Percentiles rank a stretch among this genome's conserved stretches.
phyloP scores from a whole-genome alignment of 1,140 invertebrate species.

The Rhagoletis pomonella region DNA sequence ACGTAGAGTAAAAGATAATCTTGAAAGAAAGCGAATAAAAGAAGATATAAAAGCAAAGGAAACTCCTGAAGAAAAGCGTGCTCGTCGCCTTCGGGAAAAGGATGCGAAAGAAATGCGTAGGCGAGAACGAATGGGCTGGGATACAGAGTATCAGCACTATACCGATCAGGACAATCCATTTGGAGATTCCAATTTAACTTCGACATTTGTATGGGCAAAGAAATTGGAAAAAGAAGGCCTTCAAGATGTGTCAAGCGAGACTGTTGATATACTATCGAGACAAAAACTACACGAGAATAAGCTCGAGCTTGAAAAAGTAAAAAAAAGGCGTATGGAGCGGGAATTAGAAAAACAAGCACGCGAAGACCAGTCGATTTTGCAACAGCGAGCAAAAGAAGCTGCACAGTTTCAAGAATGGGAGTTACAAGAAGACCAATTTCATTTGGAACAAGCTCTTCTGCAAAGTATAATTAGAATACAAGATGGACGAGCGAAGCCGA shows the following conservation, averaged over 20 bases:
- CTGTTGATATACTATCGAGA: slow-evolving; percentile 89
- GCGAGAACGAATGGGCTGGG: slow-evolving; percentile 96
- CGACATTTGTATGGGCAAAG: slow-evolving; percentile 97
- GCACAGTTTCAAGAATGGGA: slow-evolving; percentile 96
- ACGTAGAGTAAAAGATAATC: slow-evolving; percentile 79
- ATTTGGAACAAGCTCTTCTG: slow-evolving; percentile 90
- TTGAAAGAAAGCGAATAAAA: slow-evolving; percentile 84
- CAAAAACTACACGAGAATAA: slow-evolving; percentile 94
- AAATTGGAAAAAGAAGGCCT: slow-evolving; percentile 97
- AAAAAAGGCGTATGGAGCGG: slow-evolving; percentile 91
- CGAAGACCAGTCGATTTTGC: slow-evolving; percentile 90
- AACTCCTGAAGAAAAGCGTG: slow-evolving; percentile 95
- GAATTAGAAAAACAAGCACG: slow-evolving; percentile 92
- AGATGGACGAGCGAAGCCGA: slow-evolving; percentile 97
- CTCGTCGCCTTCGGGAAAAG: slow-evolving; percentile 91
- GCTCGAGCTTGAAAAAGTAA: slow-evolving; percentile 92
- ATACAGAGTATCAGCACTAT: slow-evolving; percentile 96
- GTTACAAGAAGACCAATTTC: slow-evolving; percentile 95
- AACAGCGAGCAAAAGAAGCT: slow-evolving; percentile 95
- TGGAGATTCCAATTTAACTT: slow-evolving; percentile 94
- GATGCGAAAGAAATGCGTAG: slow-evolving; percentile 92
- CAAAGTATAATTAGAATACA: slow-evolving; percentile 96
- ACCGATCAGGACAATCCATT: slow-evolving; percentile 99
- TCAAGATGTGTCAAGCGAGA: slow-evolving; percentile 82
- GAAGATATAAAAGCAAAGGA: slow-evolving; percentile 91